phyloP scores from a whole-genome alignment of 2,888 invertebrate genomes.

The Phoenoteleia sp. region DNA sequence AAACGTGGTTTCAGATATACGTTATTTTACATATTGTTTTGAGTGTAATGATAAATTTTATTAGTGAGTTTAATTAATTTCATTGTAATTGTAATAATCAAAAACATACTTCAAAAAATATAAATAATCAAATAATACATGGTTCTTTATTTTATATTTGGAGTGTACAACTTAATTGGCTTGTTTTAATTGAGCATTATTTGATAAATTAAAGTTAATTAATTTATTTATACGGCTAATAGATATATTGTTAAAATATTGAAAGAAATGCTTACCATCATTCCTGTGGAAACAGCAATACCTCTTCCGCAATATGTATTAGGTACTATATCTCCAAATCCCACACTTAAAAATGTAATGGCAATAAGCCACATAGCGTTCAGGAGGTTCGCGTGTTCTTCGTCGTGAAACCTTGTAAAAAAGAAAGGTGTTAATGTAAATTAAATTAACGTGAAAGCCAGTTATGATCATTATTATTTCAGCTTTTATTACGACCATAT shows the following conservation, averaged over 20 bases:
- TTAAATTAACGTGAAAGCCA: conserved; percentile 54
- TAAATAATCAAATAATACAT: no score
- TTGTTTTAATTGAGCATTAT: no score
- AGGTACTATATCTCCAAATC: conserved; percentile 99
- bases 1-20: no score
- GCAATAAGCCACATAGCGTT: conserved; percentile 99
- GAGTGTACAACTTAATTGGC: no score
- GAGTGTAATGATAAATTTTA: no score
- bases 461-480: conserved; percentile 26
- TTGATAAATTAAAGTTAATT: no score
- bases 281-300: conserved; percentile 99
- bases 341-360: conserved; percentile 99
- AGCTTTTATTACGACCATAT: conserved; percentile 7
- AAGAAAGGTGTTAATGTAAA: conserved; percentile 53
- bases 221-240: no score
- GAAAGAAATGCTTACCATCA: conserved; percentile 94
- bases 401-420: conserved; percentile 96
- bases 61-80: no score
- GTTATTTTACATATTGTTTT: no score
- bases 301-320: conserved; percentile 99
- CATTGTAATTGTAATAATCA: no score
- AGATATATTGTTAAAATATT: not conserved
- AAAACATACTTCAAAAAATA: no score
- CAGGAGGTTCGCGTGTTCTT: conserved; percentile 99
- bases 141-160: no score